Evolutionary conservation across 2,888 invertebrate species (phyloP).

Genomic region (Archips xylosteana): DNA sequence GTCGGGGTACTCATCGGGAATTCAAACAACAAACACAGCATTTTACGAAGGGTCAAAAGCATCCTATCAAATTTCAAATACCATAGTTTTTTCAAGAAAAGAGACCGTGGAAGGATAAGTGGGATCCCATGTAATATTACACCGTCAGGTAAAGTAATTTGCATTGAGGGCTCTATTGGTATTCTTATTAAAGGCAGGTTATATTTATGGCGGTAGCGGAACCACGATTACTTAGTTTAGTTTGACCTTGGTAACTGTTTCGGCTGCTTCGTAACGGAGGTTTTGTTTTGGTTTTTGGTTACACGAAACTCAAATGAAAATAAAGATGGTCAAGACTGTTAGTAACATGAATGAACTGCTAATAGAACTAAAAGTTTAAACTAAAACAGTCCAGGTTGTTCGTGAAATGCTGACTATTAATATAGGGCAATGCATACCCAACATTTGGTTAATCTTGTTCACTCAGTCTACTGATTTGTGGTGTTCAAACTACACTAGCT

Average conservation of each 20-base stretch:
- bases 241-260: neutral
- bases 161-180: conserved; percentile 21
- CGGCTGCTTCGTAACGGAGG: neutral
- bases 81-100: neutral
- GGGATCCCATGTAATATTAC: conserved; percentile 2
- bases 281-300: neutral
- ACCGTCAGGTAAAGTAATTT: conserved; percentile 16
- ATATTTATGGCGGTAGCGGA: conserved; percentile 18
- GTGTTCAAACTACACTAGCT: no score
- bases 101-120: neutral
- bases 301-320: neutral
- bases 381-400: no score
- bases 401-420: no score
- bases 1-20: no score
- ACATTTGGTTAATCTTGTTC: no score
- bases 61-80: neutral
- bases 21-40: neutral
- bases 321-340: neutral
- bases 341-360: no score
- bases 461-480: no score
- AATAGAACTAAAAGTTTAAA: no score
- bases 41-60: neutral
- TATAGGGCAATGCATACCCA: no score
- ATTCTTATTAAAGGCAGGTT: conserved; percentile 11
- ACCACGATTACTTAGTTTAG: neutral